Percentiles rank a stretch among this genome's conserved stretches.
Evolutionary conservation across 2,113 vertebrate genomes (phyloP).

Genomic region (Brachyhypopomus gauderio): DNA sequence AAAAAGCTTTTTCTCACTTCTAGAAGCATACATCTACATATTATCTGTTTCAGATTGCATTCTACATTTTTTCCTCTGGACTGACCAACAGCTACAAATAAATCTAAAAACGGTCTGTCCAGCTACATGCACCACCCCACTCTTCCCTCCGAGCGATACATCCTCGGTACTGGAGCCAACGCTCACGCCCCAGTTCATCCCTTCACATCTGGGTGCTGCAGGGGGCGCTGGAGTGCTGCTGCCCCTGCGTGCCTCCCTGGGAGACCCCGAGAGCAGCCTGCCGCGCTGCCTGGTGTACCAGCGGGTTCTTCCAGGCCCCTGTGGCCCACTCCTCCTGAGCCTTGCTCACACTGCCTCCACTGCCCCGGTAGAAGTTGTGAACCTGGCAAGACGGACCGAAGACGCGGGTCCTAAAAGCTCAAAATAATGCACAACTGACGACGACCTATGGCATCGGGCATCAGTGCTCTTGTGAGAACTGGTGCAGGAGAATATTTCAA

Average conservation of each 20-base stretch:
- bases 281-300: conserved; percentile 89
- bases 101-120: neutral
- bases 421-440: conserved; percentile 56
- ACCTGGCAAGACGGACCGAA: conserved; percentile 78
- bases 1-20: too few species aligned
- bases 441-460: too few species aligned
- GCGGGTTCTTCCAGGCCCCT: conserved; percentile 95
- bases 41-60: too few species aligned
- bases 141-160: neutral
- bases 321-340: conserved; percentile 96
- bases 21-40: too few species aligned
- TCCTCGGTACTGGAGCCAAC: neutral
- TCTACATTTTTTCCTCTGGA: too few species aligned
- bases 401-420: neutral
- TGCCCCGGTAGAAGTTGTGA: conserved; percentile 95
- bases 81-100: too few species aligned
- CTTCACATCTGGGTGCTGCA: conserved; percentile 82
- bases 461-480: too few species aligned
- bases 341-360: conserved; percentile 91
- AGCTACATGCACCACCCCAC: neutral
- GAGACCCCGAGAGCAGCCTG: conserved; percentile 86
- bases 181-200: conserved; percentile 6
- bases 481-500: neutral
- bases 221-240: conserved; percentile 79
- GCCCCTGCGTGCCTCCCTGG: conserved; percentile 79